These are phyloP conservation scores for Lagorchestes hirsutus DNA, from an alignment of 2,797 vertebrate species.

Conservation along the genomic window DNA sequence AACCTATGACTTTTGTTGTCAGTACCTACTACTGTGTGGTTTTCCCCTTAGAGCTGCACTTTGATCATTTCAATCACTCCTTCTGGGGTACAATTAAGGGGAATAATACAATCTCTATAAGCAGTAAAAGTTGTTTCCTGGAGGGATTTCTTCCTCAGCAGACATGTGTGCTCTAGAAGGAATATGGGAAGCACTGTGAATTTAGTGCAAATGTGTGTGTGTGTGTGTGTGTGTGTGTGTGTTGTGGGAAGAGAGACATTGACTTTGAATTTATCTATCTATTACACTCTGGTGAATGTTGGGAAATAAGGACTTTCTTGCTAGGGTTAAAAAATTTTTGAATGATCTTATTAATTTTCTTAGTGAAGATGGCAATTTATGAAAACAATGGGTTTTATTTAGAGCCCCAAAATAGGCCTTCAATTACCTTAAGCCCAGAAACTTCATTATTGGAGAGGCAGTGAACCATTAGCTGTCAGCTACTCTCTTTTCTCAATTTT, in stretches of 20 bases:
- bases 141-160: fast-evolving
- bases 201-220: not conserved
- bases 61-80: too few species aligned
- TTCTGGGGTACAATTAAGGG: not conserved
- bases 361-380: not conserved
- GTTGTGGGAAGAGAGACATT: not conserved
- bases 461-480: fast-evolving
- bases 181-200: not conserved
- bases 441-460: not conserved
- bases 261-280: not conserved
- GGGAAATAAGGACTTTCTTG: not conserved
- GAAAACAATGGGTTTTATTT: slow-evolving; percentile 1
- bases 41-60: not conserved
- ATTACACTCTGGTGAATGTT: not conserved
- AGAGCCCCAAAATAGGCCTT: not conserved
- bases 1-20: not conserved
- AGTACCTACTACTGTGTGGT: not conserved
- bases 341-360: not conserved
- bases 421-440: not conserved
- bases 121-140: not conserved
- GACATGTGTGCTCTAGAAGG: not conserved
- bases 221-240: not conserved
- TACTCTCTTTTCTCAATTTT: not conserved
- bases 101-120: too few species aligned
- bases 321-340: not conserved